Percentiles rank a stretch among this genome's conserved stretches.
These are phyloP conservation scores for Cremastobaeus sp. DNA, from an alignment of 2,888 invertebrate species.

Conservation along the genomic window DNA sequence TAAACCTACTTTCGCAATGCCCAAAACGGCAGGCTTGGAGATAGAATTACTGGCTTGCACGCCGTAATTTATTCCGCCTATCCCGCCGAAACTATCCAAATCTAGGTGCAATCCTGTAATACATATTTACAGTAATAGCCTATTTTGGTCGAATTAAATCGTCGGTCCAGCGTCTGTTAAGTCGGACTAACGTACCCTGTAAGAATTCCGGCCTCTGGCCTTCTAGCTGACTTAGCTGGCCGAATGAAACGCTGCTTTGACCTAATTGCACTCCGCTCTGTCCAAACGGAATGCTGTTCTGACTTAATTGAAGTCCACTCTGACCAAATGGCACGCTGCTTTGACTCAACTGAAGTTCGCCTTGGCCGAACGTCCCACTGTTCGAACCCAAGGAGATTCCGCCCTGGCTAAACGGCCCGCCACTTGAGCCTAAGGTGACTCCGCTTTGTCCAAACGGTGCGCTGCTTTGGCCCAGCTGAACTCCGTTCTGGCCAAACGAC, in stretches of 20 bases:
- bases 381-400: no score
- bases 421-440: no score
- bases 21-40: slow-evolving; percentile 64
- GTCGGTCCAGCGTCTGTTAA: slow-evolving; percentile 60
- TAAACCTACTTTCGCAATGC: slow-evolving; percentile 67
- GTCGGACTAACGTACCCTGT: slow-evolving; percentile 55
- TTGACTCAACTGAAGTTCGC: no score
- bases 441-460: no score
- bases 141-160: slow-evolving; percentile 59
- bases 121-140: slow-evolving; percentile 56
- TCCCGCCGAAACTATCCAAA: slow-evolving; percentile 69
- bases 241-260: slow-evolving; percentile 48
- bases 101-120: slow-evolving; percentile 68
- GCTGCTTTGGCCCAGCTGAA: no score
- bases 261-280: no score
- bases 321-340: no score
- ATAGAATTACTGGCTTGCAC: slow-evolving; percentile 65
- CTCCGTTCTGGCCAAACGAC: no score
- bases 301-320: no score
- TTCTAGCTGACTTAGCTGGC: slow-evolving; percentile 51
- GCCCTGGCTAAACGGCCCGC: no score
- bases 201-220: slow-evolving; percentile 43
- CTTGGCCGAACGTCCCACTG: no score
- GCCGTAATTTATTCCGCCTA: slow-evolving; percentile 71
- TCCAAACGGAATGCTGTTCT: no score